Base-by-base conservation (phyloP, 37 sponge, comb jelly and placozoan species). In the Ephydatia muelleri region DNA sequence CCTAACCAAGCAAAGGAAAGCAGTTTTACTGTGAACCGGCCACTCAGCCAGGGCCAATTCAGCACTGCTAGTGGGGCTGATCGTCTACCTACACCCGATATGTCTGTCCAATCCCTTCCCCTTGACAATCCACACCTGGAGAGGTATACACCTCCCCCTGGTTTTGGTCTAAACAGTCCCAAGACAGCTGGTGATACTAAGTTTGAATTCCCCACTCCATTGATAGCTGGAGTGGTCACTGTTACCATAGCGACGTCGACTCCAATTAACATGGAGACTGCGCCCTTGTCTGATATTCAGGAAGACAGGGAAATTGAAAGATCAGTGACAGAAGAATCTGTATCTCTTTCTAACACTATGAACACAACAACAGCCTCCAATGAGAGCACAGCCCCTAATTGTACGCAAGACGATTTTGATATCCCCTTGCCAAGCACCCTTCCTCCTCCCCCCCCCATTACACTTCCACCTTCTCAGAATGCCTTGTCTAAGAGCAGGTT, bases 61-160 rank as follows among this genome's bases (percentile, higher is more conserved):
- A 29, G 69, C 29, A 9, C 12, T 30, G 33, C 33, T 16, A 72
- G 72, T 26, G 33, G 33, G 33, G 30, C 29, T 33, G 33, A 33
- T 22, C 33, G 33, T 72, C 72, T 72, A 30, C 72, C 72, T 27
- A 21, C 72, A 34, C 72, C 72, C 14, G 72, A 72, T 29, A 72
- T 72, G 2, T 72, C 72, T 19, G 30, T 34, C 29, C 19, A 30
- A 72, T 72, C 72, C 72, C 72, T 72, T 1, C 72, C 33, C 16
- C 19, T 33, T 72, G 43, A 72, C 19, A 3, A 72, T 72, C 72
- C 1, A 3, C 29, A 72, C 26, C 0, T 27, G 1, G 72, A 72
- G 33, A 72, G 29, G 72, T 72, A 72, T 29, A 16, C 72, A 28
- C 72, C 72, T 34, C 72, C 72, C 19, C 72, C 72, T 3, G 72